phyloP scores from a whole-genome alignment of 2,113 vertebrate species.

The Serilophus lunatus region DNA sequence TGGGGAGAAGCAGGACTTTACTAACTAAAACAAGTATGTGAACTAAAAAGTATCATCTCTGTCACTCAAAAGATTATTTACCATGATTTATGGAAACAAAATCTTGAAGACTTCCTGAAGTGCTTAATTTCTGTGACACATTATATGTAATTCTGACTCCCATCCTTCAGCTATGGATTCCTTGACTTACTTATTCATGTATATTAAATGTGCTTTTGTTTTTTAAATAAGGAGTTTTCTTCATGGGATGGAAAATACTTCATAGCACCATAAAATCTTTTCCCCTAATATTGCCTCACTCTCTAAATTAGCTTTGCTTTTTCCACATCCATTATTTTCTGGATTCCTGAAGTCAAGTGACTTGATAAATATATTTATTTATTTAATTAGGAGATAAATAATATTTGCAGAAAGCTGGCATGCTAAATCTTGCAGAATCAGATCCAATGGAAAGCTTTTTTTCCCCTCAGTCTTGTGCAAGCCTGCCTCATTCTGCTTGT shows the following conservation, averaged over 20 bases:
- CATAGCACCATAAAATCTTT: neutral
- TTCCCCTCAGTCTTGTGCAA: neutral
- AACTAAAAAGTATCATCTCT: neutral
- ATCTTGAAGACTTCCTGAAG: neutral
- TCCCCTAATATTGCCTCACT: neutral
- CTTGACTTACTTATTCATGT: neutral
- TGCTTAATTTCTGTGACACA: neutral
- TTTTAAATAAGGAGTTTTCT: neutral
- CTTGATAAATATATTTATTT: neutral
- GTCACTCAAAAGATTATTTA: conserved; percentile 5
- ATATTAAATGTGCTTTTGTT: neutral
- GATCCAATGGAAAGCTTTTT: neutral
- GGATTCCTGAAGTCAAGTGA: neutral
- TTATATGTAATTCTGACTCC: neutral
- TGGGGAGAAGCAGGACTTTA: neutral
- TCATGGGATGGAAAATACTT: neutral
- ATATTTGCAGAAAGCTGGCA: neutral
- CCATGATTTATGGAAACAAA: neutral
- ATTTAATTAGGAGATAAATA: neutral
- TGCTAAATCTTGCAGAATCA: neutral
- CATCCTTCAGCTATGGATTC: neutral
- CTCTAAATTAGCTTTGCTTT: neutral
- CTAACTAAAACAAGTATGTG: neutral
- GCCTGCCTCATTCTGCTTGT: neutral
- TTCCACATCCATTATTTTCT: neutral